Conservation (phyloP, 1,140 invertebrate genomes). For the Lithobius niger region DNA sequence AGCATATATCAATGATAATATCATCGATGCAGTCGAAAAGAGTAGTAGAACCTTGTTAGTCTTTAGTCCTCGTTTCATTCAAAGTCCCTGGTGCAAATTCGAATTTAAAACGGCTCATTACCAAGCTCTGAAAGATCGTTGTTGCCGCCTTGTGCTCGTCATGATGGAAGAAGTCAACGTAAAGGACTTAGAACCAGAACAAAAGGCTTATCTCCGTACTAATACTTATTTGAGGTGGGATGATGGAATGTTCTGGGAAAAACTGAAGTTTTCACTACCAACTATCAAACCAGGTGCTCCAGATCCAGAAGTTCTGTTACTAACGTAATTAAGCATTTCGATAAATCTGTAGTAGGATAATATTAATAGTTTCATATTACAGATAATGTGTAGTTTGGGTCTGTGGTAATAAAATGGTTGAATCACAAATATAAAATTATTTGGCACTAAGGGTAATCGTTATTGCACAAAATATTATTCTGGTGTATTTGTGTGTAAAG, state of each 20-base stretch:
- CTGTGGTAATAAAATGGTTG: no score
- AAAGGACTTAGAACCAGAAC: conserved; percentile 50
- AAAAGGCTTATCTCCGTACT: conserved; percentile 58
- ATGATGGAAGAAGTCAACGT: conserved; percentile 55
- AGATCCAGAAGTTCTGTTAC: no score
- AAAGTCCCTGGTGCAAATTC: conserved; percentile 69
- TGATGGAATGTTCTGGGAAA: conserved; percentile 78
- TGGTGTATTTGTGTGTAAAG: no score
- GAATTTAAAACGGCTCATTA: conserved; percentile 70
- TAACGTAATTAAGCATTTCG: no score
- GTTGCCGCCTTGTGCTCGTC: conserved; percentile 58
- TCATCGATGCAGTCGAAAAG: conserved; percentile 56
- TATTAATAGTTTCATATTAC: no score
- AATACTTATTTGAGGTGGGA: conserved; percentile 78
- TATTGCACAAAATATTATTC: no score
- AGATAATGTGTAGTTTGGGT: no score
- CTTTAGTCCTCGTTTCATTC: conserved; percentile 62
- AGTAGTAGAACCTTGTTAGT: conserved; percentile 70
- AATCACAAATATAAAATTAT: no score
- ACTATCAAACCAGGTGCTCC: background rate
- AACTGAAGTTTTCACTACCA: conserved; percentile 56
- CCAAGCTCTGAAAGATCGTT: conserved; percentile 52
- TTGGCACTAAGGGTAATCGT: no score
- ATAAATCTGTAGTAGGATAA: no score
- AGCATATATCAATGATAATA: conserved; percentile 63